phyloP scores from a whole-genome alignment of 2,888 invertebrate species.

The Papilio gigon region DNA sequence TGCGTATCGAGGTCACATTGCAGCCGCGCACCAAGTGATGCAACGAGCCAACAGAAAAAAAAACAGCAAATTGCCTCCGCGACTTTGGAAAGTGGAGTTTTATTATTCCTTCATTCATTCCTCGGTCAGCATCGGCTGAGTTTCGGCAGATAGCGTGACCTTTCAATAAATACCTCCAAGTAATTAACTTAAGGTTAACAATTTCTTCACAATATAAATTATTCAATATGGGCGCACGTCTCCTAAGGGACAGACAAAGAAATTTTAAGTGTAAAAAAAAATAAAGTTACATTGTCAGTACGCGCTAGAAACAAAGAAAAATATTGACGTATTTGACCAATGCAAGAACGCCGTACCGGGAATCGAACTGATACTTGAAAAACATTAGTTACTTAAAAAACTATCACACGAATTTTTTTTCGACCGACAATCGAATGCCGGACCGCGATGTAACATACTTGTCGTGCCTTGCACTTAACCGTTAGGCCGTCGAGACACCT shows the following conservation, averaged over 20 bases:
- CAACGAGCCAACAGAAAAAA: conserved; percentile 51
- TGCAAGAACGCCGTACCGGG: neutral
- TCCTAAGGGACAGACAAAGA: neutral
- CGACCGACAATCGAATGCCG: conserved; percentile 2
- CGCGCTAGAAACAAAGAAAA: neutral
- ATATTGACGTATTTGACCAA: neutral
- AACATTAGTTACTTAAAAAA: neutral
- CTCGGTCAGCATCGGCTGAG: conserved; percentile 43
- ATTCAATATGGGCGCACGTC: conserved; percentile 6
- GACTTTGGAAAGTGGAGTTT: conserved; percentile 57
- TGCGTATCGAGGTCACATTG: conserved; percentile 76
- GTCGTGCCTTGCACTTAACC: conserved; percentile 2
- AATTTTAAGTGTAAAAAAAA: conserved; percentile 6
- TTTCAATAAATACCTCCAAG: conserved; percentile 38
- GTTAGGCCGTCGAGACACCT: neutral
- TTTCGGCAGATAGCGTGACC: conserved; percentile 41
- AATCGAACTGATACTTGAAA: conserved; percentile 4
- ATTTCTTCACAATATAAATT: conserved; percentile 20
- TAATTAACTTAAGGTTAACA: conserved; percentile 17
- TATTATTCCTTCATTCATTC: conserved; percentile 47
- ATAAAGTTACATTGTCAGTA: neutral
- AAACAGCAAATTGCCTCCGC: conserved; percentile 55
- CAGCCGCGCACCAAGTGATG: conserved; percentile 60
- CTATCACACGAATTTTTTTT: neutral
- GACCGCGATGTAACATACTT: neutral